Conservation (phyloP, 2,888 invertebrate genomes). For the Melieria omissa region DNA sequence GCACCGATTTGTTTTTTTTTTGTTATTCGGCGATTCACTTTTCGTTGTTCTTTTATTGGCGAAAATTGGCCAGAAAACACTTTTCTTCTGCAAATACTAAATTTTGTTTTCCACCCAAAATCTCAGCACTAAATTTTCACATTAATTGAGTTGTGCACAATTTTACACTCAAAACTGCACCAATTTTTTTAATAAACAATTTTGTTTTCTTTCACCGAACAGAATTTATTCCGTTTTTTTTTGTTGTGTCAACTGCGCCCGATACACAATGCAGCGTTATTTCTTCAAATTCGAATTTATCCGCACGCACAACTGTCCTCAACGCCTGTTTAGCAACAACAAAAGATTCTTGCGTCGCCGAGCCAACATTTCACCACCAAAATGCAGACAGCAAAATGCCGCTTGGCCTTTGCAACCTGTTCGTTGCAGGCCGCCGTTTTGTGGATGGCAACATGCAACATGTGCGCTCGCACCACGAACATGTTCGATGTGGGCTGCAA, state of each 20-base stretch:
- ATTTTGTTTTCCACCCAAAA: no score
- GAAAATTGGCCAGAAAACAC: no score
- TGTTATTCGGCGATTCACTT: no score
- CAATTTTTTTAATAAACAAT: neutral
- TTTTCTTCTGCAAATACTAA: no score
- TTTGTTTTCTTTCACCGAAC: conserved; percentile 14
- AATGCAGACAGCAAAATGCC: neutral
- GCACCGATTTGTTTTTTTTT: no score
- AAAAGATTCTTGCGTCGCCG: neutral
- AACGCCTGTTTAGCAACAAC: conserved; percentile 17
- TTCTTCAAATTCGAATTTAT: neutral
- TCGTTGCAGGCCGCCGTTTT: conserved; percentile 7
- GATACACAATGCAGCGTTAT: neutral
- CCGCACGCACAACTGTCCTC: conserved; percentile 11
- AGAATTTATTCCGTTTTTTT: neutral
- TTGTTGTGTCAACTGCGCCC: neutral
- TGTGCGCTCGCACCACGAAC: neutral
- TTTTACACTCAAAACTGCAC: no score
- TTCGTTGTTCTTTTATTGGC: no score
- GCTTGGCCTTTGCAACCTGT: conserved; percentile 1
- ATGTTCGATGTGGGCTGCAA: conserved; percentile 12
- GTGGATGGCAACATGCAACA: neutral
- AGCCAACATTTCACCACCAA: neutral
- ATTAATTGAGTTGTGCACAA: no score
- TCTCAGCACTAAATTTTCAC: no score